phyloP scores from a whole-genome alignment of 2,113 vertebrate genomes.

The Gymnorhina tibicen region DNA sequence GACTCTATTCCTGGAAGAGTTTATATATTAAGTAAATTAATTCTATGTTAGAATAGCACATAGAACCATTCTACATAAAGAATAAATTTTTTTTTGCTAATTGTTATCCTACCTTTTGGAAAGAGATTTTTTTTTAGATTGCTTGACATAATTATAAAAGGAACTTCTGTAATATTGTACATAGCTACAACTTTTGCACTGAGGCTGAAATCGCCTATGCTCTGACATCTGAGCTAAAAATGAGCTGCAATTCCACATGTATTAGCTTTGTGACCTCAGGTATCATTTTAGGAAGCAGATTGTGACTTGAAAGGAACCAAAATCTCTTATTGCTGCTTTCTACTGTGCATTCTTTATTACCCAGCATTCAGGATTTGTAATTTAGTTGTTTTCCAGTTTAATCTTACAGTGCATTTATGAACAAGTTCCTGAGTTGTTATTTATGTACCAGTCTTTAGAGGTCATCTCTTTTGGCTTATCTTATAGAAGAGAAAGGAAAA shows the following conservation, averaged over 20 bases:
- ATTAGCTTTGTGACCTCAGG: neutral
- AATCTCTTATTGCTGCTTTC: neutral
- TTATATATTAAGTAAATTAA: neutral
- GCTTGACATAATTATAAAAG: neutral
- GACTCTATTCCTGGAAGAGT: neutral
- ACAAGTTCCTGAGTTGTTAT: neutral
- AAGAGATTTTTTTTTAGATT: neutral
- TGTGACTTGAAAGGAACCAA: neutral
- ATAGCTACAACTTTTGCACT: neutral
- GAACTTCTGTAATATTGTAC: neutral
- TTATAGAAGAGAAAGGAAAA: conserved; percentile 17
- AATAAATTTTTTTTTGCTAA: neutral
- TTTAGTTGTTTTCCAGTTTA: neutral
- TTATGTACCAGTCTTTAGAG: neutral
- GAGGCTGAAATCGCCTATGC: neutral
- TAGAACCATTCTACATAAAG: neutral
- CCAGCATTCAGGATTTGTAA: neutral
- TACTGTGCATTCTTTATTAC: neutral
- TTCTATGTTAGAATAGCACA: neutral
- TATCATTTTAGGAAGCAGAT: neutral
- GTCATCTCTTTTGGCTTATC: conserved; percentile 46
- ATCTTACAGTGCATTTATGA: neutral
- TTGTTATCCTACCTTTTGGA: neutral
- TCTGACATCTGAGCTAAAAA: neutral
- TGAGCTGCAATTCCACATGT: neutral